Base-by-base conservation (phyloP, 1,140 invertebrate genomes). In the Drosophila repleta region DNA sequence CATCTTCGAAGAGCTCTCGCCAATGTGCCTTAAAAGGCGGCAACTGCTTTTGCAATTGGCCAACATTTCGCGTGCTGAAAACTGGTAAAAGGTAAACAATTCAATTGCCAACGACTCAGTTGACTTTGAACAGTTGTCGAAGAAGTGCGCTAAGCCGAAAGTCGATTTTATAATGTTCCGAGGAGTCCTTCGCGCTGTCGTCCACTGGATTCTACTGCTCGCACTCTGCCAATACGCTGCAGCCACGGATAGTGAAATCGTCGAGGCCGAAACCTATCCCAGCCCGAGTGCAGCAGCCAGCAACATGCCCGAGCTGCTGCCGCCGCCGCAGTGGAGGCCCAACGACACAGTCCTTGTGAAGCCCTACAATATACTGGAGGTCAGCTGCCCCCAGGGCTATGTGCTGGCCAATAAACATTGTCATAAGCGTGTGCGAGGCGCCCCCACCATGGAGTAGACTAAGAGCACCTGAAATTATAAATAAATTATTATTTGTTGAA, bases 301-400 rank as follows among this genome's bases (percentile, higher is more conserved):
- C 4, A 18, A 62, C 8, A 20, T 39, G 32, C 29, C 24, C 11
- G 21, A 32, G 6, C 13, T 60, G 35, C 48, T 64, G 20, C 4
- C 18, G 21, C 4, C 18, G 21, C 11, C 43, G 0, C n/a, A 39
- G 0, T 73, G 75, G 74, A 51, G 10, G 5, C 15, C 62, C 2
- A 79, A 57, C 20, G 64, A 61, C 29, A 35, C 66, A 1, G 32
- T 90, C 21, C 32, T 71, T 13, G 76, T 89, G 11, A 73, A 67
- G 17, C 89, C 89, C 1, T 90, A 90, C 64, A 90, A 90, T 49
- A 89, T 90, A 49, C 55, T 90, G 51, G 74, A 89, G 55, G 79
- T 71, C 45, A 83, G 56, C 35, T 90, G 89, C 20, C 89, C 89
- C 0, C 56, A 57, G 13, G 89, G 89, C 18, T 90, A 87, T 58